Conservation (phyloP, 2,113 vertebrate genomes). For the Drymodes brunneopygia region DNA sequence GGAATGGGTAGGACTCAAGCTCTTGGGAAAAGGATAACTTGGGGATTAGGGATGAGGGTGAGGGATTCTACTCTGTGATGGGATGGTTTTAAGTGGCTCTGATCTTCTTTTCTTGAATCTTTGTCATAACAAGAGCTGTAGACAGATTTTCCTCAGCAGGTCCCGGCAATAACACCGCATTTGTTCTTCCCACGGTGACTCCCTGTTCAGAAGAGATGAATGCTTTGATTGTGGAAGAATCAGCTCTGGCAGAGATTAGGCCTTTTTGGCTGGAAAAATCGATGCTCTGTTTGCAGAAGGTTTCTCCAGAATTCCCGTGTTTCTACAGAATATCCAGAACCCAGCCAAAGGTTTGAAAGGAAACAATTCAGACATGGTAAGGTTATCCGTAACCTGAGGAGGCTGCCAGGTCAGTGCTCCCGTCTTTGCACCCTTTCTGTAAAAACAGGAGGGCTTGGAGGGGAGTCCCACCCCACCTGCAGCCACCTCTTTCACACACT, state of each 20-base stretch:
- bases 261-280: not conserved
- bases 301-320: not conserved
- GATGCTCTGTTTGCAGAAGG: not conserved
- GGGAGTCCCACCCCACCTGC: not conserved
- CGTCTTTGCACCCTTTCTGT: not conserved
- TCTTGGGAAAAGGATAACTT: not conserved
- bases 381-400: not conserved
- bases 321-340: not conserved
- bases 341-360: not conserved
- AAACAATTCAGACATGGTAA: not conserved
- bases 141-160: not conserved
- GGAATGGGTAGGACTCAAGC: not conserved
- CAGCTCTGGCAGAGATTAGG: not conserved
- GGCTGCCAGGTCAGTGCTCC: not conserved
- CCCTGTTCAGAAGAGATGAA: not conserved
- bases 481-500: not conserved
- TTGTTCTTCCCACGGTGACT: not conserved
- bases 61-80: rapidly evolving
- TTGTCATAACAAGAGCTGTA: not conserved
- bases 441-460: not conserved
- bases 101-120: not conserved
- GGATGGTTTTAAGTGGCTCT: not conserved
- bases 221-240: not conserved
- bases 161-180: rapidly evolving
- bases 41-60: not conserved